A percentile compares a stretch with the other conserved stretches of the same genome.
Evolutionary conservation across 1,140 invertebrate species (phyloP).

Genomic region (Thrips palmi): DNA sequence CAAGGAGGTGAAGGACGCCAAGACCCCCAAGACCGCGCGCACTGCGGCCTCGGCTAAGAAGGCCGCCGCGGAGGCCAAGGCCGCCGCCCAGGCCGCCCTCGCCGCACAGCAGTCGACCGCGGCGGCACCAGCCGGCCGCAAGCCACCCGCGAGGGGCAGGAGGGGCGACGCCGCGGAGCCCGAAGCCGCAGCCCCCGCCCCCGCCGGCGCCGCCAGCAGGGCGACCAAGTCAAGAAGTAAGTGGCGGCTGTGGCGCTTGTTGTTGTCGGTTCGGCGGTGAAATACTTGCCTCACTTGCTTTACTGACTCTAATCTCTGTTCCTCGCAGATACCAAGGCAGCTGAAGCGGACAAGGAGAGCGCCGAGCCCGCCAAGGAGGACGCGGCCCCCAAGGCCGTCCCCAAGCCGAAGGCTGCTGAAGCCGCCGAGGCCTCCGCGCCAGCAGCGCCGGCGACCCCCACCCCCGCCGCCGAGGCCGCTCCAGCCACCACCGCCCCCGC

Average conservation of each 20-base stretch:
- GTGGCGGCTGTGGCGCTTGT: conserved; percentile 6
- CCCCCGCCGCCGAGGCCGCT: not conserved
- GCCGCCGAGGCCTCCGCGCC: conserved; percentile 6
- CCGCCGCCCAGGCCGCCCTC: too few relatives aligned
- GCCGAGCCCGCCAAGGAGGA: conserved; percentile 9
- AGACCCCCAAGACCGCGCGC: too few relatives aligned
- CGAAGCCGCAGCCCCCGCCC: not conserved
- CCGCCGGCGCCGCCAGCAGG: conserved; percentile 2
- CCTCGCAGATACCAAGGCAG: too few relatives aligned
- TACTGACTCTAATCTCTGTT: too few relatives aligned
- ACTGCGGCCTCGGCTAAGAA: too few relatives aligned
- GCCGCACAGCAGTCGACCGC: too few relatives aligned
- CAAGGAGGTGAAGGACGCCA: too few relatives aligned
- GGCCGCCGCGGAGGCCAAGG: too few relatives aligned
- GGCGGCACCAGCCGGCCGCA: too few relatives aligned
- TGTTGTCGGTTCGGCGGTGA: conserved; percentile 4
- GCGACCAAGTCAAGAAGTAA: conserved; percentile 2
- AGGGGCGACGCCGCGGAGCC: not conserved
- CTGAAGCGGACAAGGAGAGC: conserved; percentile 12
- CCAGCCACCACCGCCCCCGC: conserved; percentile 11
- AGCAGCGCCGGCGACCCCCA: not conserved
- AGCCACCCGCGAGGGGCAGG: too few relatives aligned
- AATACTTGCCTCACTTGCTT: conserved; percentile 10
- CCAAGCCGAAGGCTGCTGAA: conserved; percentile 5
- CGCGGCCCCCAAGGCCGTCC: conserved; percentile 3